Conservation (phyloP, 2,888 invertebrate species). For the Papilio demoleus region DNA sequence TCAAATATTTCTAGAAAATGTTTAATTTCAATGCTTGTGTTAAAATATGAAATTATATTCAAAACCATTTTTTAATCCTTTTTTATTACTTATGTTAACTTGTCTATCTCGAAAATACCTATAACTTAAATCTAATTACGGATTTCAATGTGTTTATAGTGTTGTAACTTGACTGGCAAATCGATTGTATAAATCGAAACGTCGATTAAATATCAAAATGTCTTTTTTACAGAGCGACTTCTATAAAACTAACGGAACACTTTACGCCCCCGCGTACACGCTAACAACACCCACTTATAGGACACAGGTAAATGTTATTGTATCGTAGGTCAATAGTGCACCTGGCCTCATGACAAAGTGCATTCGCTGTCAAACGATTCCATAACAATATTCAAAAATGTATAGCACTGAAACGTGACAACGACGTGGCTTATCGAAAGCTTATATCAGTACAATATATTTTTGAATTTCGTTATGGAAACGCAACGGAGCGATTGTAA, state of each 20-base stretch:
- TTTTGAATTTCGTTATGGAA: too few relatives aligned
- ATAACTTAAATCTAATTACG: neutral
- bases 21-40: too few relatives aligned
- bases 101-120: too few relatives aligned
- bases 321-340: slow-evolving; percentile 51
- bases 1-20: neutral
- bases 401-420: too few relatives aligned
- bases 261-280: slow-evolving; percentile 71
- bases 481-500: too few relatives aligned
- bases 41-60: neutral
- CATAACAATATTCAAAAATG: too few relatives aligned
- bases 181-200: neutral
- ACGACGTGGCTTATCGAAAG: too few relatives aligned
- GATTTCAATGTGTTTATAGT: neutral
- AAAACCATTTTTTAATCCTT: neutral
- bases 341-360: too few relatives aligned
- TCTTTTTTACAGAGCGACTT: slow-evolving; percentile 82
- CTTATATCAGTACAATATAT: too few relatives aligned
- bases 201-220: slow-evolving; percentile 34
- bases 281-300: slow-evolving; percentile 68
- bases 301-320: slow-evolving; percentile 67
- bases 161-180: neutral
- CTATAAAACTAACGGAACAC: slow-evolving; percentile 81
- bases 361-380: too few relatives aligned
- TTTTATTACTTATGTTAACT: neutral